Percentiles rank a stretch among this genome's conserved stretches.
Conservation (phyloP, 1,140 invertebrate species). For the Hylaeus volcanicus region DNA sequence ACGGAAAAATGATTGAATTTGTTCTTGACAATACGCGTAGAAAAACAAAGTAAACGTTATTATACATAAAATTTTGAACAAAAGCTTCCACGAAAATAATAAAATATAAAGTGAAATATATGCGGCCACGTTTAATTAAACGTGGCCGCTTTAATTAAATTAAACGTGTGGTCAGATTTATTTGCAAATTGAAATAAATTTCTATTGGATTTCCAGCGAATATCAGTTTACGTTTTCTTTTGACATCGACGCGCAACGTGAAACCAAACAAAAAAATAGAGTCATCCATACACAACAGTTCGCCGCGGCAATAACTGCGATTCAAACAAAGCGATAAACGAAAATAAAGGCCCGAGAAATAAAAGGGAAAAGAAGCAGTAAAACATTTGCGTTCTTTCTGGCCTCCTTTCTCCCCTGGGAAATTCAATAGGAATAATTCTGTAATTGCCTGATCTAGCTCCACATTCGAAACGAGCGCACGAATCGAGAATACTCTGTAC, state of each 20-base stretch:
- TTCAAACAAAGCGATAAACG: conserved; percentile 8
- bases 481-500: conserved; percentile 45
- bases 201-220: too few relatives aligned
- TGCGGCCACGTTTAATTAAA: too few relatives aligned
- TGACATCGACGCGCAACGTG: neutral
- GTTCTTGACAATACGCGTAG: too few relatives aligned
- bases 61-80: too few relatives aligned
- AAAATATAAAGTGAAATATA: too few relatives aligned
- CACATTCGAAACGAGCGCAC: conserved; percentile 42
- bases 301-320: neutral
- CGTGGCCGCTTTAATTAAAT: too few relatives aligned
- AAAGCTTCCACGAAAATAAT: too few relatives aligned
- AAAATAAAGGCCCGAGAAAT: neutral
- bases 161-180: too few relatives aligned
- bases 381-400: conserved; percentile 7
- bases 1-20: too few relatives aligned
- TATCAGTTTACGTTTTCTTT: neutral
- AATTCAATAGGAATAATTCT: conserved; percentile 39
- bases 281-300: neutral
- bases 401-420: conserved; percentile 8
- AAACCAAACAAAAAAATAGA: neutral
- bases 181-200: too few relatives aligned
- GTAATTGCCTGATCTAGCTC: conserved; percentile 57
- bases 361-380: neutral
- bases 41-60: too few relatives aligned